phyloP scores from a whole-genome alignment of 2,113 vertebrate genomes.

The Corythoichthys intestinalis region DNA sequence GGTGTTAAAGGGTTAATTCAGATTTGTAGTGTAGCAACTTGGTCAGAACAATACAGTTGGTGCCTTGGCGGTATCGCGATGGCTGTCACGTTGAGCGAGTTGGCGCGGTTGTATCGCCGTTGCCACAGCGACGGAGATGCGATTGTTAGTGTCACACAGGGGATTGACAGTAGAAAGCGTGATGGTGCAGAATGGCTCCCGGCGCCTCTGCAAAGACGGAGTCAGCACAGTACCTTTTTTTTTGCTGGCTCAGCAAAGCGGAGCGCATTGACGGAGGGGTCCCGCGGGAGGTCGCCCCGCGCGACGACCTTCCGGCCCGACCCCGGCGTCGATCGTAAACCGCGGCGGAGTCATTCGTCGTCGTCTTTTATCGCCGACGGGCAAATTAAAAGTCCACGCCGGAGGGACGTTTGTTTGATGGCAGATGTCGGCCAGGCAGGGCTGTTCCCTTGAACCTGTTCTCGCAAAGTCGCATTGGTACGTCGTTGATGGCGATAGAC shows the following conservation, averaged over 20 bases:
- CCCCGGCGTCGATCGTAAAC: slow-evolving; percentile 28
- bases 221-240: neutral
- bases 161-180: neutral
- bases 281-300: neutral
- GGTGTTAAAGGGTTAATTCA: no score
- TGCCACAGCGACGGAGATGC: neutral
- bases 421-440: neutral
- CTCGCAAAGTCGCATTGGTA: no score
- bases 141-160: neutral
- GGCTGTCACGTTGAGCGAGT: no score
- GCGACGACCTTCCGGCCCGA: slow-evolving; percentile 29
- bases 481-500: no score
- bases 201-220: neutral
- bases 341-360: neutral
- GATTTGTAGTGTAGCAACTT: no score
- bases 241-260: neutral
- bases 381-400: neutral
- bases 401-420: slow-evolving; percentile 25
- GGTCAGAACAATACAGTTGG: no score
- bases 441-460: slow-evolving; percentile 24
- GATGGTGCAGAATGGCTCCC: neutral
- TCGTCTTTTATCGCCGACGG: neutral
- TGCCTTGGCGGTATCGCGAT: no score
- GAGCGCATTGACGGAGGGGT: neutral
- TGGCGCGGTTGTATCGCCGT: neutral